phyloP scores from a whole-genome alignment of 2,888 invertebrate species.

The Endomychus coccineus region DNA sequence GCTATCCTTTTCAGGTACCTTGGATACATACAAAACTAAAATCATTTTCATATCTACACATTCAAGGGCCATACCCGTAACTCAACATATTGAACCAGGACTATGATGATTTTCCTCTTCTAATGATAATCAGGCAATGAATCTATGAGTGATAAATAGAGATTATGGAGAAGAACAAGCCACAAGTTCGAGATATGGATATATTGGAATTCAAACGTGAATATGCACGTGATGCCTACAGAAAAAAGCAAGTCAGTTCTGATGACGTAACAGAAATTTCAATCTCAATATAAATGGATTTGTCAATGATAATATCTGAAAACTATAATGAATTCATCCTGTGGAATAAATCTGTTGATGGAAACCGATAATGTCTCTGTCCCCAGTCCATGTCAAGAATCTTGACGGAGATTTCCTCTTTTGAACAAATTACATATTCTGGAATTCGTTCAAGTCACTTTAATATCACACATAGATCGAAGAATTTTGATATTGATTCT shows the following conservation, averaged over 20 bases:
- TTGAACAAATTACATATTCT: conserved; percentile 35
- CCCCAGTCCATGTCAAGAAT: conserved; percentile 31
- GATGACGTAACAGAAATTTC: conserved; percentile 40
- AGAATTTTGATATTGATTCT: conserved; percentile 11
- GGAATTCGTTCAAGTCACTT: conserved; percentile 30
- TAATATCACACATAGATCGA: conserved; percentile 9
- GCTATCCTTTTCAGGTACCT: no score
- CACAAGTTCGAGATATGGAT: no score
- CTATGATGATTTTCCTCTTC: no score
- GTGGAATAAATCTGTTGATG: conserved; percentile 34
- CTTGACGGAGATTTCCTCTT: conserved; percentile 40
- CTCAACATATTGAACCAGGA: no score
- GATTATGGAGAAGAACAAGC: no score
- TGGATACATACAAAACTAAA: no score
- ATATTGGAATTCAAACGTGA: no score
- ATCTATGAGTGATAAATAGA: no score
- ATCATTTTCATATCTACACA: no score
- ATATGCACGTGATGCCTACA: no score
- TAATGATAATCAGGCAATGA: no score
- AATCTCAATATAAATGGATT: conserved; percentile 44
- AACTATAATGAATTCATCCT: conserved; percentile 33
- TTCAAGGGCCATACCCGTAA: no score
- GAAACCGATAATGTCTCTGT: conserved; percentile 38
- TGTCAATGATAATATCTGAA: conserved; percentile 38
- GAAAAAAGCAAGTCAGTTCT: conserved; percentile 29